Conservation (phyloP, 2,797 vertebrate genomes). For the Tokudaia tokunoshimensis region DNA sequence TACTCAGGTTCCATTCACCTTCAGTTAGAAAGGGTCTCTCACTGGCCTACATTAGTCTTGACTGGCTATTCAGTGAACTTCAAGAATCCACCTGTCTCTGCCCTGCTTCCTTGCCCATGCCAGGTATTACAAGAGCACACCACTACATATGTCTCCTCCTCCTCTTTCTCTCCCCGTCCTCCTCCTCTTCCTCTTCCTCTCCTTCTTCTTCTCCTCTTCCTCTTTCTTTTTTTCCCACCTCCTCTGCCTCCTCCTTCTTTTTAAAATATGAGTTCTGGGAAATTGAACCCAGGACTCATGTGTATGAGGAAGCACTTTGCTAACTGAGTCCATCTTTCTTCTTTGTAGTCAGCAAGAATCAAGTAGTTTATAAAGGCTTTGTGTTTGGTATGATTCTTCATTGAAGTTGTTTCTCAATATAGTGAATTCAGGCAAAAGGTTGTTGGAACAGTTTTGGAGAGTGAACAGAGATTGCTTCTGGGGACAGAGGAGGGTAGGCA, state of each 20-base stretch:
- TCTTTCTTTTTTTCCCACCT: too few species aligned
- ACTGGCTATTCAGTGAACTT: not conserved
- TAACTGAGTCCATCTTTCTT: not conserved
- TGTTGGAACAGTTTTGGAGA: not conserved
- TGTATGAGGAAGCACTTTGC: not conserved
- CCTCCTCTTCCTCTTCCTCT: too few species aligned
- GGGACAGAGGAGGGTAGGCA: not conserved
- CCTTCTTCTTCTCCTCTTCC: too few species aligned
- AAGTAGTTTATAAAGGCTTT: not conserved
- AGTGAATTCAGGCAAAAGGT: not conserved
- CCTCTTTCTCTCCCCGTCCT: too few species aligned
- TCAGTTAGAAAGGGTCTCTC: not conserved
- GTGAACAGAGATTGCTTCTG: not conserved
- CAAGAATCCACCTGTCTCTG: not conserved
- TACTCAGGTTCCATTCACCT: not conserved
- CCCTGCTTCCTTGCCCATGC: too few species aligned
- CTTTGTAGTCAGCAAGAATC: not conserved
- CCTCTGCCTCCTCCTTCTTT: too few species aligned
- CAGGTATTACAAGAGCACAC: not conserved
- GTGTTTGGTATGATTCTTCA: conserved; percentile 13
- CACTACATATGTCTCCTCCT: too few species aligned
- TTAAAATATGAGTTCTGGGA: too few species aligned
- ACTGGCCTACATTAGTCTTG: not conserved
- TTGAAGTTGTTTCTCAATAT: not conserved
- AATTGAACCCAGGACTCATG: not conserved